Evolutionary conservation across 1,140 invertebrate species (phyloP).

Genomic region (Aphelenchoides avenae): DNA sequence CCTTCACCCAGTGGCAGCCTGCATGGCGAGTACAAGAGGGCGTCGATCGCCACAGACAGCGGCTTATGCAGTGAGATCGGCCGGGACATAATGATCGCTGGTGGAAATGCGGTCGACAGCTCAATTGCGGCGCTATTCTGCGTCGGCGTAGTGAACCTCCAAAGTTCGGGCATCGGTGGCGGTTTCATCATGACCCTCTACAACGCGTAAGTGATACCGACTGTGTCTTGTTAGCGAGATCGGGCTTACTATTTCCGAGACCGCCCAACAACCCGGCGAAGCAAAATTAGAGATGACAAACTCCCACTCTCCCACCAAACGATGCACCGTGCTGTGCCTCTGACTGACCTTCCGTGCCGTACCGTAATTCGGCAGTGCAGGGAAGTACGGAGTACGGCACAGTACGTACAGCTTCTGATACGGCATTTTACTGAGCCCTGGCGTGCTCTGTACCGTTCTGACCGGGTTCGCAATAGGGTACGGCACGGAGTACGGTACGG

Average conservation of each 20-base stretch:
- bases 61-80: conserved; percentile 56
- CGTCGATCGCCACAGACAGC: conserved; percentile 56
- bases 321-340: too few species aligned
- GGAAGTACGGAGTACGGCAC: too few species aligned
- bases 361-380: too few species aligned
- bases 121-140: conserved; percentile 78
- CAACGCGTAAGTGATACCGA: conserved; percentile 61
- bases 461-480: too few species aligned
- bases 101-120: conserved; percentile 81
- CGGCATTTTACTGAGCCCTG: too few species aligned
- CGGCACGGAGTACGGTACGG: too few species aligned
- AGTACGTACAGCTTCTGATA: too few species aligned
- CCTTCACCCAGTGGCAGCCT: too few species aligned
- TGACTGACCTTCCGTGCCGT: too few species aligned
- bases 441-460: too few species aligned
- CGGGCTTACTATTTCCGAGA: conserved; percentile 1
- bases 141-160: conserved; percentile 76
- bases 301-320: background rate
- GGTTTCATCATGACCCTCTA: conserved; percentile 80
- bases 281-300: background rate
- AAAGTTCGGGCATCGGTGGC: conserved; percentile 82
- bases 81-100: conserved; percentile 70
- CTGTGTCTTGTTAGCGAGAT: too few species aligned
- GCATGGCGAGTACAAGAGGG: too few species aligned
- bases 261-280: conserved; percentile 15